phyloP scores from a whole-genome alignment of 2,888 invertebrate species.

The Temnothorax rugatulus region DNA sequence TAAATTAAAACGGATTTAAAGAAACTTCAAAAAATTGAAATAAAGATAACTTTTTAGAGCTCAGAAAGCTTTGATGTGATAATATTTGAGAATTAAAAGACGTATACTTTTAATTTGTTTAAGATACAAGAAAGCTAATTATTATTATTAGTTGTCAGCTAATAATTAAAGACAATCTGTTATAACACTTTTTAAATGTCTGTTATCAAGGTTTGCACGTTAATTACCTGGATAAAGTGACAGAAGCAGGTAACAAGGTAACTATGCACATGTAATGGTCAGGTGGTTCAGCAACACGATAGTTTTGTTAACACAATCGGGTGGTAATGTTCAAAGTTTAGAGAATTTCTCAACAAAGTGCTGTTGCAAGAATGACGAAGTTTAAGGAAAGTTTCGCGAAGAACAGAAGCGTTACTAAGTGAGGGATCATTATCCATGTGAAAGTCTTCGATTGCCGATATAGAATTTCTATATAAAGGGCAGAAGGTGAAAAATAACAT shows the following conservation, averaged over 20 bases:
- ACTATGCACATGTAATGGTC: neutral
- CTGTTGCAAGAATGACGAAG: conserved; percentile 10
- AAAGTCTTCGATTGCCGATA: conserved; percentile 13
- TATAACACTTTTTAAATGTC: neutral
- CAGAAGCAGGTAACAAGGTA: neutral
- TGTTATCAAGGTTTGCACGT: neutral
- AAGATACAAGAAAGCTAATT: neutral
- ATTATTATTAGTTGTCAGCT: neutral
- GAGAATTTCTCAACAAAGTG: conserved; percentile 42
- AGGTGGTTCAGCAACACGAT: conserved; percentile 18
- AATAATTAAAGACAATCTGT: neutral
- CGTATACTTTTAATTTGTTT: neutral
- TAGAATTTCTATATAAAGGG: neutral
- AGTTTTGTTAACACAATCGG: conserved; percentile 28
- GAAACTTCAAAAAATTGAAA: neutral
- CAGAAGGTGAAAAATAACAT: conserved; percentile 21
- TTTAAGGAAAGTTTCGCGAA: conserved; percentile 20
- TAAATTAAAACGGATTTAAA: neutral
- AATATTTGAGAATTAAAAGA: neutral
- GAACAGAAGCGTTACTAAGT: conserved; percentile 3
- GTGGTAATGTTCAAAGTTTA: conserved; percentile 40
- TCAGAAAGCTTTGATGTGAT: neutral
- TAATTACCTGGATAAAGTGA: neutral
- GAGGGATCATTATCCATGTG: conserved; percentile 15
- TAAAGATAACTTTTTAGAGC: neutral